phyloP scores from a whole-genome alignment of 2,888 invertebrate genomes.

The Willowsia nigromaculata region DNA sequence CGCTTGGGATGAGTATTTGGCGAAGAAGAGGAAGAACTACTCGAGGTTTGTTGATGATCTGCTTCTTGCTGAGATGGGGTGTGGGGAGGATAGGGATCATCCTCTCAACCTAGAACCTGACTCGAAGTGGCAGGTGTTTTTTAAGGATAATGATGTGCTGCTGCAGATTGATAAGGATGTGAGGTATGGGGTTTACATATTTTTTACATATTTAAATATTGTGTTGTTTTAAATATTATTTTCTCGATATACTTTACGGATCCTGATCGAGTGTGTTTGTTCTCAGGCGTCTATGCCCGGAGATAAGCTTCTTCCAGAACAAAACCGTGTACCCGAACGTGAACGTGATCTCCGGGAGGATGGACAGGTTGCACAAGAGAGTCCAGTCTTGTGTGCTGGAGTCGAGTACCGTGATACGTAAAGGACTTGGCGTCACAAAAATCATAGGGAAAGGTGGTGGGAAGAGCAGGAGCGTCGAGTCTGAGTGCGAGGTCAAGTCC shows the following conservation, averaged over 20 bases:
- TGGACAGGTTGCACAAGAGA: constrained; percentile 91
- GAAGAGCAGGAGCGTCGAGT: neutral
- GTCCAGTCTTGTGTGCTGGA: constrained; percentile 92
- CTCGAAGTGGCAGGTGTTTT: constrained; percentile 97
- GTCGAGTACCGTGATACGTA: constrained; percentile 92
- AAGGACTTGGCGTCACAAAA: constrained; percentile 83
- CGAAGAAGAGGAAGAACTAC: constrained; percentile 89
- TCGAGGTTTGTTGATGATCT: constrained; percentile 88
- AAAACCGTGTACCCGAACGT: constrained; percentile 94
- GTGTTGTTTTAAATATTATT: neutral
- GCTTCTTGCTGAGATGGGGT: constrained; percentile 90
- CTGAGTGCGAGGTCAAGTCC: neutral
- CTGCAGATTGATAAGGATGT: constrained; percentile 99
- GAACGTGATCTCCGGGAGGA: constrained; percentile 89
- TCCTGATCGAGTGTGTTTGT: constrained; percentile 53
- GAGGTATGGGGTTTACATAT: no score
- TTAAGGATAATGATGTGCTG: constrained; percentile 98
- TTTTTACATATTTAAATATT: no score
- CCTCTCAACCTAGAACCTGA: constrained; percentile 97
- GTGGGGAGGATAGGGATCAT: constrained; percentile 85
- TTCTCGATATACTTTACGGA: neutral
- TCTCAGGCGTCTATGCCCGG: constrained; percentile 90
- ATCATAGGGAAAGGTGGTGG: neutral
- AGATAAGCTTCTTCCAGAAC: constrained; percentile 98
- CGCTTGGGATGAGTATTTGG: constrained; percentile 86